phyloP scores from a whole-genome alignment of 2,797 vertebrate species.

The Pseudochromis fuscus region DNA sequence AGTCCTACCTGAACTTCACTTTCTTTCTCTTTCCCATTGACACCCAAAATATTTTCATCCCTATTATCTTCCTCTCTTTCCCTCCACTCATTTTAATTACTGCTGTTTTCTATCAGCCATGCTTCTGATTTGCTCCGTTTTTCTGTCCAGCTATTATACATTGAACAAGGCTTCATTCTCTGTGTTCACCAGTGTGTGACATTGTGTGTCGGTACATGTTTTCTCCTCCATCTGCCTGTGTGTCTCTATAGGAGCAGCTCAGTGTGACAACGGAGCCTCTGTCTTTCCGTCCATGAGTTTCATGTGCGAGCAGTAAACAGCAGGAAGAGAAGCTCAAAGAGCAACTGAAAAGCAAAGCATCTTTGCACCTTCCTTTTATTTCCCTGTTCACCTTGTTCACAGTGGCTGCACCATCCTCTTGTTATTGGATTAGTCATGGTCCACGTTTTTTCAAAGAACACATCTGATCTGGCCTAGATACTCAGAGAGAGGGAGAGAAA shows the following conservation, averaged over 20 bases:
- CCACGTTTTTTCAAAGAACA: conserved; percentile 51
- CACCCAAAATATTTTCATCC: conserved; percentile 3
- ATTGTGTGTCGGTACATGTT: conserved; percentile 32
- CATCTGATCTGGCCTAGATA: conserved; percentile 65
- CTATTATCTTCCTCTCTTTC: conserved; percentile 3
- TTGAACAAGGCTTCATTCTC: conserved; percentile 63
- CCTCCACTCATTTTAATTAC: conserved; percentile 39
- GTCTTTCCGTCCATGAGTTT: conserved; percentile 8
- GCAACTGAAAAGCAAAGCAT: conserved; percentile 22
- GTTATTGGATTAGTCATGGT: conserved; percentile 68
- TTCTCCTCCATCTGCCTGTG: not conserved
- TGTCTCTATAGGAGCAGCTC: conserved; percentile 27
- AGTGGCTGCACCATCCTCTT: conserved; percentile 35
- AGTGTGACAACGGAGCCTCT: conserved; percentile 4
- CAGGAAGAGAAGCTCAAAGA: conserved; percentile 9
- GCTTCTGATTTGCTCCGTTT: conserved; percentile 40
- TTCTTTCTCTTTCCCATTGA: not conserved
- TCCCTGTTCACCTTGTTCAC: conserved; percentile 37
- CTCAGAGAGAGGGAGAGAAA: conserved; percentile 7
- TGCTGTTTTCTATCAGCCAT: conserved; percentile 29
- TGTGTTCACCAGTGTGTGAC: conserved; percentile 60
- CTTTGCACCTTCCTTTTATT: conserved; percentile 1
- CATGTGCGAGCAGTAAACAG: conserved; percentile 31
- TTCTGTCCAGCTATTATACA: conserved; percentile 26
- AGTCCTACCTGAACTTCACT: conserved; percentile 11